Base-by-base conservation (phyloP, 1,140 invertebrate genomes). In the Sogatella furcifera region DNA sequence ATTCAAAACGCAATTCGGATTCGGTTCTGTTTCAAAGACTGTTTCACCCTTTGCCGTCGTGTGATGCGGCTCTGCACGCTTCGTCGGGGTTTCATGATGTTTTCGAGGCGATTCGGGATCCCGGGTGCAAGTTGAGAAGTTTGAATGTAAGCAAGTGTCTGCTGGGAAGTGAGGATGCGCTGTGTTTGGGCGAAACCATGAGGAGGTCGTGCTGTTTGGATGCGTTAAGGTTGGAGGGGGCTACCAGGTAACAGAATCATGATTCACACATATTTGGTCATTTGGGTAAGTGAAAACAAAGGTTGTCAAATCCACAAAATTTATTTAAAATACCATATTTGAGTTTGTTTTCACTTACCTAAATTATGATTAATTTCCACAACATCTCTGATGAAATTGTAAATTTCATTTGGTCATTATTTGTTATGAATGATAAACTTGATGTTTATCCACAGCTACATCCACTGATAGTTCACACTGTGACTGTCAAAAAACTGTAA, bases 101-200 rank as follows among this genome's bases (percentile, higher is more conserved):
- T 38, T 74, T 77, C 59, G 72, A 73, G 41, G 73, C 76, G 14
- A 72, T 74, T 63, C 70, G 77, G 24, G 73, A 76, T 28, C 70
- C 74, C 2, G 70, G 69, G 52, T 79, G 76, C 59, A 76, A 75
- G 52, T 69, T 81, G 42, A 71, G 76, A 61, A 76, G 74, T 61
- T 68, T 81, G 52, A 79, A 80, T 67, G 73, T 81, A 44, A 77
- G 75, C 42, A 79, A 79, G 63, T 78, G 71, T 71, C 69, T 77
- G 54, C 65, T 73, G 65, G 69, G 72, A 24, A 72, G 74, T 52
- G 74, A 79, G 60, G 78, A 81, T 63, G 73, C 78, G 19, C 74
- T 78, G 52, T 81, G 78, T 64, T 68, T 80, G 14, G 79, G 78
- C 11, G 79, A 80, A 65, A 80, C 77, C 10, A 72, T 81, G 42